Evolutionary conservation across 2,888 invertebrate genomes (phyloP), one percentile per base, ranked within the genome.

Genomic region (Stomorhina lunata): DNA sequence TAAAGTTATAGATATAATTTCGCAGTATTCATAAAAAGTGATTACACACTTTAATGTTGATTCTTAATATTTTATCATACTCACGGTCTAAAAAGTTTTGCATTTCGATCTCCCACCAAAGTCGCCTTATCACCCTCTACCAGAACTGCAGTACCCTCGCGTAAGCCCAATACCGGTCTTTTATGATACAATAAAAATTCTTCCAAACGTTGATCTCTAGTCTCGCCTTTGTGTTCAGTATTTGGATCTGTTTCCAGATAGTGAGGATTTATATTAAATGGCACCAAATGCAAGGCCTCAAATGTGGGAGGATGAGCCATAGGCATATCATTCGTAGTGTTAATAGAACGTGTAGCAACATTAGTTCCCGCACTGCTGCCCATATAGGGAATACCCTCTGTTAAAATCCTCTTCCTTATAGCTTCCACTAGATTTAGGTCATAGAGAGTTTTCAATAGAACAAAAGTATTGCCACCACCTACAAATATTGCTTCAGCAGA

Each of bases 271-370:
- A 96, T 96, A 89, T 96, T 96, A 89, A 96, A 96, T 4, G 95
- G 95, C 12, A 96, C 94, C 71, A 96, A 92, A 40, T 92, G 92
- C 55, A 96, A 92, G 0, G 95, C 96, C 83, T 94, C 92, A 90
- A 96, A 90, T 55, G 87, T 92, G 27, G 95, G 95, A 45, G 96
- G 96, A 89, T 93, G 94, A n/a, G 93, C 93, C 76, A 97, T 95
- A 3, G 96, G 97, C 96, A 97, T 96, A 88, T 97, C 96, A 92
- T 97, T 97, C 57, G 96, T 96, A 4, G 96, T 96, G 86, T 94
- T 93, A 86, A 97, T 96, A 84, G 94, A 95, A 84, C 92, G 92
- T 1, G 96, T 96, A 9, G 96, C 95, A 12, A 96, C 95, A 92
- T 96, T 97, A 12, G 96, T 95, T 53, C 96, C 96, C 73, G 96